These are phyloP conservation scores for Corynorhinus townsendii DNA, from an alignment of 2,113 vertebrate genomes.

Conservation along the genomic window DNA sequence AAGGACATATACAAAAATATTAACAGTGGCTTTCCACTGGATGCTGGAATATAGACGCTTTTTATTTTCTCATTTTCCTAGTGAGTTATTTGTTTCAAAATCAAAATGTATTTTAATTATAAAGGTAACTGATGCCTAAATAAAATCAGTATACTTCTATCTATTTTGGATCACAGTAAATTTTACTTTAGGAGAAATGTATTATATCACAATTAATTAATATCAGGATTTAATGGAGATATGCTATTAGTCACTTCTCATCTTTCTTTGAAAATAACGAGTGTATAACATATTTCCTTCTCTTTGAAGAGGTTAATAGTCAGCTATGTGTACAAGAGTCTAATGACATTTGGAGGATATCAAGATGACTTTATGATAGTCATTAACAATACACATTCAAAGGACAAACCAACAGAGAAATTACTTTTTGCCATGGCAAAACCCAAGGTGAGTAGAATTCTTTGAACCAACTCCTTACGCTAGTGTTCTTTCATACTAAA, in stretches of 20 bases:
- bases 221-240: not conserved
- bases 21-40: not conserved
- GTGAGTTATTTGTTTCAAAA: not conserved
- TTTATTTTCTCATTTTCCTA: constrained; percentile 18
- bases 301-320: constrained; percentile 86
- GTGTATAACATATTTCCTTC: constrained; percentile 33
- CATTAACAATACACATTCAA: constrained; percentile 81
- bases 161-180: not conserved
- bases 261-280: constrained; percentile 40
- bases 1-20: not conserved
- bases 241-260: constrained; percentile 13
- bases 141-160: not conserved
- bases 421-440: constrained; percentile 91
- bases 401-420: constrained; percentile 91
- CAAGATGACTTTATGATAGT: constrained; percentile 96
- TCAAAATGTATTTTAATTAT: constrained; percentile 38
- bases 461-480: constrained; percentile 26
- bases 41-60: not conserved
- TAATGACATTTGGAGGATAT: constrained; percentile 95
- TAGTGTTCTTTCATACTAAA: not conserved
- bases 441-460: constrained; percentile 87
- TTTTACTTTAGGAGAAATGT: constrained; percentile 20
- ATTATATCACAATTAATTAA: not conserved
- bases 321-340: constrained; percentile 87
- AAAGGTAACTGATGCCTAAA: not conserved